Conservation (phyloP, 2,888 invertebrate genomes). For the Nephrotoma appendiculata region DNA sequence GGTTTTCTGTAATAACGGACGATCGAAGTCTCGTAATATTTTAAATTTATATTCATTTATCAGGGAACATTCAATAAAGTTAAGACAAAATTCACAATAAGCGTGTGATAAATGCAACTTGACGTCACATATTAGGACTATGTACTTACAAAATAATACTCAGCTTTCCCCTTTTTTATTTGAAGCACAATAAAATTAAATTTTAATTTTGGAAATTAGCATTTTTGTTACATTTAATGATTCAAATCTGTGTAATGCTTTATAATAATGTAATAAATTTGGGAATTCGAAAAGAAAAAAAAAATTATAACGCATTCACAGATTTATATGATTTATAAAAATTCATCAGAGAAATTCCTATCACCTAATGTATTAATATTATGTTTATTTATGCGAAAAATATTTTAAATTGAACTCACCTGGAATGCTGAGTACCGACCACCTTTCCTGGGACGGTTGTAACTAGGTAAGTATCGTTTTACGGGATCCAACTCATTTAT, state of each 20-base stretch:
- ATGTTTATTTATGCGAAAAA: background rate
- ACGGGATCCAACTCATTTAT: constrained; percentile 94
- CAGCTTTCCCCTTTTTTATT: background rate
- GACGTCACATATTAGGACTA: background rate
- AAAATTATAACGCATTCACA: background rate
- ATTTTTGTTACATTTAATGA: background rate
- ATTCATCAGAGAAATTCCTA: background rate
- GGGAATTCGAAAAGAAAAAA: background rate
- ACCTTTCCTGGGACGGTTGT: constrained; percentile 81
- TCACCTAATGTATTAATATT: background rate
- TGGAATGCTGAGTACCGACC: constrained; percentile 96
- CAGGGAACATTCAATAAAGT: background rate
- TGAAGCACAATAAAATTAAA: background rate
- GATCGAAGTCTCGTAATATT: background rate
- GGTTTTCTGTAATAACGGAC: no score
- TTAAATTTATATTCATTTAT: background rate
- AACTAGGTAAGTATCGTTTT: constrained; percentile 86
- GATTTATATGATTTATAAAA: background rate
- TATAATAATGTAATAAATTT: background rate
- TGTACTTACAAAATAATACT: background rate
- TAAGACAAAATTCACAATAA: background rate
- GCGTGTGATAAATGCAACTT: background rate
- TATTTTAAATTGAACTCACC: constrained; percentile 37
- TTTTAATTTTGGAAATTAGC: background rate
- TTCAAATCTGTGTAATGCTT: background rate